These are phyloP conservation scores for Paramisgurnus dabryanus DNA, from an alignment of 2,113 vertebrate genomes.

Conservation along the genomic window DNA sequence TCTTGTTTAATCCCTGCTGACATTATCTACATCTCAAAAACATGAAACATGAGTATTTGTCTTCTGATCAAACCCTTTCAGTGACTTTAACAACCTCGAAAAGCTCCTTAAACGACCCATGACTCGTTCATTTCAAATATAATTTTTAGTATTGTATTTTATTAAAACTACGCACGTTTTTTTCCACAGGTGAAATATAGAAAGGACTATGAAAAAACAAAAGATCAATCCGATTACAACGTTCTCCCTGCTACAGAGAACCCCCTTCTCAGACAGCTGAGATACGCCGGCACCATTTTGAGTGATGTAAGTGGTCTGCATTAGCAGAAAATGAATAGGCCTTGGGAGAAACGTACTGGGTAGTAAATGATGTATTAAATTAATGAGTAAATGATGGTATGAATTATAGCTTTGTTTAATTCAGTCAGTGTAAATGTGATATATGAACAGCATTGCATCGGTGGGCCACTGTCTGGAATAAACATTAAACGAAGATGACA, in stretches of 20 bases:
- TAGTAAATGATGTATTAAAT: too few species aligned
- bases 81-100: neutral
- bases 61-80: too few species aligned
- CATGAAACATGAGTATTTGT: neutral
- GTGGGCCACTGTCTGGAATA: neutral
- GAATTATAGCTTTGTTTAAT: neutral
- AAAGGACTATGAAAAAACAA: conserved; percentile 90
- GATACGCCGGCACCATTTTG: conserved; percentile 81
- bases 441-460: neutral
- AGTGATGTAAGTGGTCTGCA: conserved; percentile 85
- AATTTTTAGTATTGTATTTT: neutral
- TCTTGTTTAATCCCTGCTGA: conserved; percentile 52
- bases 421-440: neutral
- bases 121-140: neutral
- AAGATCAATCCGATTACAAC: conserved; percentile 86
- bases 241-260: conserved; percentile 95
- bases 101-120: neutral
- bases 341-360: neutral
- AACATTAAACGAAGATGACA: neutral
- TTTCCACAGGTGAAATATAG: conserved; percentile 86
- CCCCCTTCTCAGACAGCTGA: conserved; percentile 86
- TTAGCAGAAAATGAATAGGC: neutral
- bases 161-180: conserved; percentile 42
- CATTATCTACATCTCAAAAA: conserved; percentile 20
- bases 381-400: neutral